Conservation (phyloP, 2,113 vertebrate species). For the Pitta sordida region DNA sequence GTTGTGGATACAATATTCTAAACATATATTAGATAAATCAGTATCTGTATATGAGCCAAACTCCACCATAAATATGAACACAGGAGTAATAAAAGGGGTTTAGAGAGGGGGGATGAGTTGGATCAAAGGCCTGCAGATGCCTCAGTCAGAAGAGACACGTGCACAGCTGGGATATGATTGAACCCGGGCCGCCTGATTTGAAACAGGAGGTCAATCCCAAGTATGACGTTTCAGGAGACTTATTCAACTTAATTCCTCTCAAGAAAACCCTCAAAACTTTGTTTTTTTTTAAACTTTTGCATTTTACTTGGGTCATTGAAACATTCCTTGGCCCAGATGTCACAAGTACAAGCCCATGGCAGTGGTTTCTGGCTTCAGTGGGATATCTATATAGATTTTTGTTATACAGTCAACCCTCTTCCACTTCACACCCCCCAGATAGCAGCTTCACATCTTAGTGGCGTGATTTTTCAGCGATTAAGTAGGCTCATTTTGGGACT, state of each 20-base stretch:
- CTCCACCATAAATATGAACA: background rate
- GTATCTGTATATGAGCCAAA: background rate
- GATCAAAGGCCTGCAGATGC: background rate
- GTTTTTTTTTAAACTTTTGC: background rate
- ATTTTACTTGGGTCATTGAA: background rate
- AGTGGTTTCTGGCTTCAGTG: background rate
- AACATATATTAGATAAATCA: background rate
- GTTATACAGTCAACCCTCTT: no score
- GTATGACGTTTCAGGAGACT: background rate
- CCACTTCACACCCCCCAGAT: no score
- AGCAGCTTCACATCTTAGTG: no score
- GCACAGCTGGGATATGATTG: background rate
- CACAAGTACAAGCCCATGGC: background rate
- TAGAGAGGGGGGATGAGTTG: background rate
- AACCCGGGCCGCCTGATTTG: background rate
- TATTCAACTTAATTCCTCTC: background rate
- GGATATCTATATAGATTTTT: background rate
- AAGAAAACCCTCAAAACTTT: rapidly evolving
- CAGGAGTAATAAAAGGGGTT: background rate
- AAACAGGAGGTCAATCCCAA: background rate
- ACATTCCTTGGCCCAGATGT: background rate
- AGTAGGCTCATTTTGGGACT: no score
- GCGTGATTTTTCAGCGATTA: no score
- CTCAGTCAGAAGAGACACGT: background rate
- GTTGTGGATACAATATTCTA: background rate